These are phyloP conservation scores for Drosophila formosana DNA, from an alignment of 2,888 invertebrate species.

Conservation along the genomic window DNA sequence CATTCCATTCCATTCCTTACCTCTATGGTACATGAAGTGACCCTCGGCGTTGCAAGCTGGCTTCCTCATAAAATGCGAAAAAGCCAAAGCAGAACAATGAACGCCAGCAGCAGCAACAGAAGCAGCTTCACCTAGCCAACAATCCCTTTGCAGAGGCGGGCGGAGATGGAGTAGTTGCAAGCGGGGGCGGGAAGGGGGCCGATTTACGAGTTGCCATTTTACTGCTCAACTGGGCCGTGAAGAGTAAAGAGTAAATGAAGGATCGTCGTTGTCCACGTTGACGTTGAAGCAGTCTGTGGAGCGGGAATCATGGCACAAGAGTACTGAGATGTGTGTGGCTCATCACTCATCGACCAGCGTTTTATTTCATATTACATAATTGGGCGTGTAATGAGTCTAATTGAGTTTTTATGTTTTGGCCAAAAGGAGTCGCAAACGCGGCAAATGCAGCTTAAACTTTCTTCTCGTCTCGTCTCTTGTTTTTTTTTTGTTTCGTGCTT, in stretches of 20 bases:
- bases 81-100: slow-evolving; percentile 72
- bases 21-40: neutral
- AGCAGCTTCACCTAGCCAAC: slow-evolving; percentile 33
- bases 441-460: slow-evolving; percentile 24
- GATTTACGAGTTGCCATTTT: slow-evolving; percentile 78
- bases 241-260: slow-evolving; percentile 59
- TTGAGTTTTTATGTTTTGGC: slow-evolving; percentile 84
- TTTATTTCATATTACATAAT: slow-evolving; percentile 81
- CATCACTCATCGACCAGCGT: slow-evolving; percentile 37
- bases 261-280: slow-evolving; percentile 35
- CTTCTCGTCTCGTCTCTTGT: neutral
- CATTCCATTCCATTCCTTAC: neutral
- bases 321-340: neutral
- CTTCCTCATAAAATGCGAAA: slow-evolving; percentile 74
- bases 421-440: slow-evolving; percentile 44
- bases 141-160: neutral
- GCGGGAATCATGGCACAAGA: neutral
- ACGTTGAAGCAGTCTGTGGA: neutral
- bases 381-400: slow-evolving; percentile 85
- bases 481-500: slow-evolving; percentile 4
- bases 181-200: slow-evolving; percentile 5
- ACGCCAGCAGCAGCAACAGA: slow-evolving; percentile 52
- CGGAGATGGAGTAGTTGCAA: neutral
- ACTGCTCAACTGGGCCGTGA: slow-evolving; percentile 77
- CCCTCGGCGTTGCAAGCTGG: slow-evolving; percentile 25